phyloP scores from a whole-genome alignment of 2,797 vertebrate genomes.

The Australoheros facetus region DNA sequence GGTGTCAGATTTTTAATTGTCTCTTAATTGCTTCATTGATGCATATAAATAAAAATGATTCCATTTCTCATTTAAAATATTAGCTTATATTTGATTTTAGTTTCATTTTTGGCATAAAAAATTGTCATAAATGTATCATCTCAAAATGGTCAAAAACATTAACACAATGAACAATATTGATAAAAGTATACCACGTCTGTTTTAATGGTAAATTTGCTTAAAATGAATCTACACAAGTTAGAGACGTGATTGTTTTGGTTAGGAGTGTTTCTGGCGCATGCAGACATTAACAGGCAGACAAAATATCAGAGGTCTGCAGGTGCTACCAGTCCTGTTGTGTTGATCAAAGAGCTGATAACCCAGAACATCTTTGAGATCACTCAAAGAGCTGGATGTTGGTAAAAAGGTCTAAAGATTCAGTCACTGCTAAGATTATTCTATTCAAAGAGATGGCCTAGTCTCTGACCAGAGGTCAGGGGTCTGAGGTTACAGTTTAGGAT shows the following conservation, averaged over 20 bases:
- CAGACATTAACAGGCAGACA: not conserved
- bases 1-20: not conserved
- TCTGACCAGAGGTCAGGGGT: slow-evolving; percentile 53
- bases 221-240: not conserved
- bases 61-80: not conserved
- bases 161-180: not conserved
- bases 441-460: slow-evolving; percentile 46
- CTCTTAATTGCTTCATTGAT: not conserved
- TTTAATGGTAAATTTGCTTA: not conserved
- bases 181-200: not conserved
- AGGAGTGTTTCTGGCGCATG: not conserved
- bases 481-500: slow-evolving; percentile 65
- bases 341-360: slow-evolving; percentile 61
- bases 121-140: no score
- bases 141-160: not conserved
- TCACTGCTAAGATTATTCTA: slow-evolving; percentile 54
- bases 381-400: slow-evolving; percentile 25
- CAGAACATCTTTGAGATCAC: slow-evolving; percentile 22
- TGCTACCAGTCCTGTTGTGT: not conserved
- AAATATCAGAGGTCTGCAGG: not conserved
- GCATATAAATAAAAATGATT: not conserved
- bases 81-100: not conserved
- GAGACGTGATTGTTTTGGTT: not conserved
- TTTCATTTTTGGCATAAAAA: not conserved
- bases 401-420: slow-evolving; percentile 46